Evolutionary conservation across 1,140 invertebrate genomes (phyloP).

Genomic region (Cepaea nemoralis): DNA sequence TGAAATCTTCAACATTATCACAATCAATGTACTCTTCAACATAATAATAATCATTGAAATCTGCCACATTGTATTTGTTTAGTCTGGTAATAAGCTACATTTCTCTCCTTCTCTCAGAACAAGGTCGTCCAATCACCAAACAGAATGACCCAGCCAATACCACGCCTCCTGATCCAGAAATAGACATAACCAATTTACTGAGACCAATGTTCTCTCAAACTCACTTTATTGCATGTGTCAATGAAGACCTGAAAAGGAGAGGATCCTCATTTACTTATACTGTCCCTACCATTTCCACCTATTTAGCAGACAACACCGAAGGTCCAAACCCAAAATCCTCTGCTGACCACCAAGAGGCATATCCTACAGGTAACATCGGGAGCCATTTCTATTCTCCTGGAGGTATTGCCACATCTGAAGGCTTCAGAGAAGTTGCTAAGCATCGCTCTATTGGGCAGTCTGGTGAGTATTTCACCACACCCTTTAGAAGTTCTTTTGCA

Average conservation of each 20-base stretch:
- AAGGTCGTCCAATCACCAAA: conserved; percentile 20
- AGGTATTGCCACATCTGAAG: background rate
- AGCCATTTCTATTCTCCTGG: background rate
- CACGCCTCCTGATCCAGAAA: no score
- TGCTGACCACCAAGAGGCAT: background rate
- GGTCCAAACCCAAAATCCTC: background rate
- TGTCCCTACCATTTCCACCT: background rate
- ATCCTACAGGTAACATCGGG: background rate
- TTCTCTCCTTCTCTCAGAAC: conserved; percentile 7
- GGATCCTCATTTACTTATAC: background rate
- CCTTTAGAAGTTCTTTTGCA: background rate
- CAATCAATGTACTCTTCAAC: no score
- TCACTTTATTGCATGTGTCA: background rate
- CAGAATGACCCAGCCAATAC: background rate
- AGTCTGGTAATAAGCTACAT: no score
- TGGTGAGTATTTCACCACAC: background rate
- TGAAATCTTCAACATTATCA: no score
- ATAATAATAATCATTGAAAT: no score
- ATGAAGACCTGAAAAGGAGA: background rate
- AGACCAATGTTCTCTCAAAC: background rate
- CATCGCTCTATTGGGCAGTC: background rate
- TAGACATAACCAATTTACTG: background rate
- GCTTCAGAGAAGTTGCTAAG: background rate
- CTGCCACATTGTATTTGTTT: no score
- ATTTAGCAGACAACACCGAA: background rate